phyloP scores from a whole-genome alignment of 2,888 invertebrate species.

The Neoitamus cyanurus region DNA sequence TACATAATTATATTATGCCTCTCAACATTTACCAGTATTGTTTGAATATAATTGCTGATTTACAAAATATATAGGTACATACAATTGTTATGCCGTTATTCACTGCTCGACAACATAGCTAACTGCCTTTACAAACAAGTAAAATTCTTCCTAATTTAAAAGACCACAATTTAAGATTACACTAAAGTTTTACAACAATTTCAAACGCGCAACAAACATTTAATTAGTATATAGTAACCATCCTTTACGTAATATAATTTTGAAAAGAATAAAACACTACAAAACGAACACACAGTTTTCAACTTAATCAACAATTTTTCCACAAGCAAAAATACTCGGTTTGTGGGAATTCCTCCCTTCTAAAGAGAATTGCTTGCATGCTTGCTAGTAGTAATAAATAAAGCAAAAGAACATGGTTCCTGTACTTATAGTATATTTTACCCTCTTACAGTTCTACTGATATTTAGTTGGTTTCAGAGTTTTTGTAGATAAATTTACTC shows the following conservation, averaged over 20 bases:
- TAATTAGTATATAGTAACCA: not conserved
- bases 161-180: not conserved
- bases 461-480: not conserved
- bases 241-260: not conserved
- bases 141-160: not conserved
- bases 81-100: not conserved
- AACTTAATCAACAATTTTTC: not conserved
- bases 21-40: not conserved
- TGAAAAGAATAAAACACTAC: not conserved
- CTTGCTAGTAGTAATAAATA: not conserved
- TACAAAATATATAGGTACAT: not conserved
- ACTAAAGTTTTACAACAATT: not conserved
- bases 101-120: not conserved
- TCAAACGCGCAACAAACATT: not conserved
- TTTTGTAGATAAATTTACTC: slow-evolving; percentile 2
- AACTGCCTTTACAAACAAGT: not conserved
- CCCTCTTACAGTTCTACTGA: slow-evolving; percentile 1
- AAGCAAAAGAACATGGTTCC: not conserved
- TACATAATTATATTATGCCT: not conserved
- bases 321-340: not conserved
- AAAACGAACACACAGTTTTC: not conserved
- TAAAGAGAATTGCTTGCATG: not conserved
- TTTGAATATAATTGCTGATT: not conserved
- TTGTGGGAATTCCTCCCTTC: not conserved
- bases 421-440: slow-evolving; percentile 6